Evolutionary conservation across 2,113 vertebrate genomes (phyloP).

Genomic region (Pantherophis guttatus): DNA sequence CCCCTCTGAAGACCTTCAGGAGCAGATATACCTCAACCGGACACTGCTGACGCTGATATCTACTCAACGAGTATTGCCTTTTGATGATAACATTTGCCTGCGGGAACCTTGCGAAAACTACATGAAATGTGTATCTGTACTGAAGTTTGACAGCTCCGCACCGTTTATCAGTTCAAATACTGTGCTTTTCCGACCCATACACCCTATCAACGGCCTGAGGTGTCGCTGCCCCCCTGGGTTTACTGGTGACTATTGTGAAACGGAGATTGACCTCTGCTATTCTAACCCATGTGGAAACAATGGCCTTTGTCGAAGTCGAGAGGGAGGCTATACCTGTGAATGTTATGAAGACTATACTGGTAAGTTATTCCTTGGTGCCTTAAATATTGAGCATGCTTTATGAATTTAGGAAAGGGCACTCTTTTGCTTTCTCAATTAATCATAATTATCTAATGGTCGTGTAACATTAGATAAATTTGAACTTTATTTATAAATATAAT

Average conservation of each 20-base stretch:
- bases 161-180: slow-evolving; percentile 92
- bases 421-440: not conserved
- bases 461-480: not conserved
- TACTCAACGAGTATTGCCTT: slow-evolving; percentile 90
- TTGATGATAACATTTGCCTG: slow-evolving; percentile 96
- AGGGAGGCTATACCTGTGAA: slow-evolving; percentile 92
- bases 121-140: slow-evolving; percentile 96
- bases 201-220: slow-evolving; percentile 90
- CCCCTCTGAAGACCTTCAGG: slow-evolving; percentile 92
- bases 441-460: not conserved
- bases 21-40: slow-evolving; percentile 95
- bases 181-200: slow-evolving; percentile 93
- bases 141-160: slow-evolving; percentile 92
- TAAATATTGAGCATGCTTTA: not conserved
- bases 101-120: slow-evolving; percentile 97
- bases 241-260: slow-evolving; percentile 94
- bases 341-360: slow-evolving; percentile 90
- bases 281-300: slow-evolving; percentile 87
- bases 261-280: slow-evolving; percentile 94
- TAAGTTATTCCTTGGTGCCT: slow-evolving; percentile 69
- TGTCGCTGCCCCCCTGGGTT: slow-evolving; percentile 92
- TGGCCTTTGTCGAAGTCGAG: slow-evolving; percentile 86
- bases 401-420: not conserved
- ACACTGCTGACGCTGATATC: slow-evolving; percentile 87
- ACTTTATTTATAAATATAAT: not conserved